Base-by-base conservation (phyloP, 2,888 invertebrate genomes). In the Seira musarum region DNA sequence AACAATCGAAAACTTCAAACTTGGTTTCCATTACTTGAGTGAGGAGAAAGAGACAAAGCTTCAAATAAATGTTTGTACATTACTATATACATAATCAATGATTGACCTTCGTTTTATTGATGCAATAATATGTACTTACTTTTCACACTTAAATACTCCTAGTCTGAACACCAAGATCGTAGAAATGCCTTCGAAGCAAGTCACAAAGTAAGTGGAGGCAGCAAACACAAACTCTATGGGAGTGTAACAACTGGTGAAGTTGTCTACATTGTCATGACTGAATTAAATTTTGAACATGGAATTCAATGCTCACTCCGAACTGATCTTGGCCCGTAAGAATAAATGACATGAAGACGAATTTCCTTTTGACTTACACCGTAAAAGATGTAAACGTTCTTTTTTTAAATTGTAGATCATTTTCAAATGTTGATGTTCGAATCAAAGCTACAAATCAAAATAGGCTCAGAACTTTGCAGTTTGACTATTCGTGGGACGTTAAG, bases 41-140 rank as follows among this genome's bases (percentile, higher is more conserved):
- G 87, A 87, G 22, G 85, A 85, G n/a, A 85, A 82, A 61, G 87
- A 87, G 46, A 71, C 84, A 1, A 87, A 86, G 64, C 19, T 87
- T 25, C 75, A 73, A 15, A 35, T 87, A 0, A 81, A 80, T 73
- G 87, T 87, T 67, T 79, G 25, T 46, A 49, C 13, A 66, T 64
- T 24, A 5, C 25, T 66, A 17, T 10, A 66, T 21, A 19, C n/a
- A n/a, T n/a, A n/a, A n/a, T n/a, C n/a, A n/a, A n/a, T n/a, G n/a
- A n/a, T n/a, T n/a, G n/a, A n/a, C n/a, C n/a, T n/a, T n/a, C n/a
- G n/a, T n/a, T n/a, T n/a, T n/a, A n/a, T n/a, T n/a, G n/a, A n/a
- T n/a, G n/a, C n/a, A n/a, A n/a, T n/a, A n/a, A n/a, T n/a, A n/a
- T n/a, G n/a, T n/a, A n/a, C n/a, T n/a, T n/a, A n/a, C n/a, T n/a